Base-by-base conservation (phyloP, 2,113 vertebrate genomes). In the Syngnathus floridae region DNA sequence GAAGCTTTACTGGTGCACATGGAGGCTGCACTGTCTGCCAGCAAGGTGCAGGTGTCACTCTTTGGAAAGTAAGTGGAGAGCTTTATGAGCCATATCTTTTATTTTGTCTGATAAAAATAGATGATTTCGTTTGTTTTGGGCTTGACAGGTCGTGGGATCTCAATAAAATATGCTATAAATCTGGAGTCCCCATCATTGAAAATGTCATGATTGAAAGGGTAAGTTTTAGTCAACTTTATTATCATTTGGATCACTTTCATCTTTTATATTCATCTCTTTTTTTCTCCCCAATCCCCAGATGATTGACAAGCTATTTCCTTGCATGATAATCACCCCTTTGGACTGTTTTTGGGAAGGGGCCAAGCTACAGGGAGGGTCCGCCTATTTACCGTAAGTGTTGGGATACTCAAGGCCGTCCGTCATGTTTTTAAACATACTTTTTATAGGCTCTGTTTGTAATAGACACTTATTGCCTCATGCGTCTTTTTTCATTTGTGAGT, bases 121-220 rank as follows among this genome's bases (percentile, higher is more conserved):
- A 43, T 43, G 3, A 61, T 61, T 43, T 43, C 11, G 3, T 36
- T 38, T 36, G 8, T 66, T 72, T 61, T 58, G 73, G 61, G 48
- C 71, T 48, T 70, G 49, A 11, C 74, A 99, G 97, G 84, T 97
- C 94, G 0, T 99, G 97, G 97, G 95, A 98, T 90, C 90, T 99
- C 79, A 98, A 99, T 85, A 99, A 99, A 92, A 95, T 99, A 87
- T 99, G 97, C 90, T 98, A 97, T 88, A 99, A 99, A 86, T 98
- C 96, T 0, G 97, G 97, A 71, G 92, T 99, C 31, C 97, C 97
- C 62, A 93, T 98, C 71, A 98, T 99, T 73, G 97, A 99, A 90
- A 97, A 98, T 2, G 93, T 95, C 81, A 98, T 98, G 95, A 98
- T 99, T 0, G 96, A 98, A 86, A 91, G 96, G 91, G 97, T 99